Base-by-base conservation (phyloP, 2,113 vertebrate genomes). In the Ammospiza nelsoni region DNA sequence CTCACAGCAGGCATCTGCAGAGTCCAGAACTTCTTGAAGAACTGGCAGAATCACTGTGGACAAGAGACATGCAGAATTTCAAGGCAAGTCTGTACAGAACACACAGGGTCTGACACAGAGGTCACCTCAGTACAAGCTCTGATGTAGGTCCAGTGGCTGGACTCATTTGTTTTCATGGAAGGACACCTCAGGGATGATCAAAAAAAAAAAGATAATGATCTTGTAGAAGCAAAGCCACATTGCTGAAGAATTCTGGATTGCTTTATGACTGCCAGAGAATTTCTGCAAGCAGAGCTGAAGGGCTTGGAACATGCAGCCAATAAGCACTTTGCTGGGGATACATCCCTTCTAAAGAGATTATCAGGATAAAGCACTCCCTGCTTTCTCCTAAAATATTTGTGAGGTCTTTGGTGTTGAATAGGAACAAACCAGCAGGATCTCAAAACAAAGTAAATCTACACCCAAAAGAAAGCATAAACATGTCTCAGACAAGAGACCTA, bases 11-110 rank as follows among this genome's bases (percentile, higher is more conserved):
- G 61, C 65, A 93, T 81, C 94, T 81, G 72, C 76, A 89, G 75
- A 90, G 88, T n/a, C 92, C 89, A 86, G 92, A 96, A 93, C 59
- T 97, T 95, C 95, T 76, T 90, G 95, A 96, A 94, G 61, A 59
- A 89, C 96, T 15, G 27, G 95, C 63, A 92, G 76, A 77, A 90
- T 86, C 86, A 77, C 76, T 46, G 9, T 6, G 83, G 94, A 84
- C 94, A 93, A 49, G 29, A 71, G 83, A 39, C 48, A 87, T 0
- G 28, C 28, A 84, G 75, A 74, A 89, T 43, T 74, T 55, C 72
- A 75, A 80, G 83, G 55, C 83, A 63, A 87, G 88, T 46, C 88
- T 86, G 75, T 35, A 77, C 72, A 81, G 16, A 67, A 24, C 52
- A 63, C 39, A 14, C 3, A 0, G 21, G 22, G 63, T 23, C 71